Evolutionary conservation across 1,140 invertebrate genomes (phyloP), one percentile per base, ranked within the genome.

Genomic region (Monomorium pharaonis): DNA sequence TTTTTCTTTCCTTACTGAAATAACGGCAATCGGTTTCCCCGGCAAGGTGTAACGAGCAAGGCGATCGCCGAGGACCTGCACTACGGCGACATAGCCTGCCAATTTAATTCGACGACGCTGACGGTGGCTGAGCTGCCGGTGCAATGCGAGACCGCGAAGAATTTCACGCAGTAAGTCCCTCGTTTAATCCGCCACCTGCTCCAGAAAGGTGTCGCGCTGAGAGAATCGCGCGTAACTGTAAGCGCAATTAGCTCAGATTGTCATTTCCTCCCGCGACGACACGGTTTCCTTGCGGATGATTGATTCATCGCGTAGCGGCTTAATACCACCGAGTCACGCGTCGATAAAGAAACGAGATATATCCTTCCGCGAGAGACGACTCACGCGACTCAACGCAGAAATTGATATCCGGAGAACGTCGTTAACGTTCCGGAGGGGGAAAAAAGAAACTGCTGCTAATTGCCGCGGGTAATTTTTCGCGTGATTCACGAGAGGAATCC

Each of bases 61-160:
- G 97, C 97, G 81, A 98, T 97, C 27, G 97, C 98, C 5, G 96
- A 96, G 44, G 98, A 98, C 92, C 94, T 99, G 58, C 97, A 98
- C 89, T 99, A 98, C 91, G 98, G 98, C 5, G 98, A 99, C 94
- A 97, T 97, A 91, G 96, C 97, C 6, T 99, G 98, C 92, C 97
- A 98, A 95, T 95, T 97, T 37, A 98, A 98, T 92, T 95, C 95
- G 3, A 96, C 96, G 1, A 93, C 95, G 24, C 95, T 96, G 89
- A 91, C 94, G 75, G 72, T 96, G 87, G 94, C 92, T 69, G 95
- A 97, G 33, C 94, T 98, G n/a, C 96, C 97, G 4, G 93, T 96
- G 7, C 94, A 96, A 78, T 98, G 97, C 89, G 96, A 96, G 85
- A 94, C 94, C 5, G 97, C 96, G 54, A 96, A 96, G 90, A 96